phyloP scores from a whole-genome alignment of 2,797 vertebrate genomes.

The Argyrosomus regius region DNA sequence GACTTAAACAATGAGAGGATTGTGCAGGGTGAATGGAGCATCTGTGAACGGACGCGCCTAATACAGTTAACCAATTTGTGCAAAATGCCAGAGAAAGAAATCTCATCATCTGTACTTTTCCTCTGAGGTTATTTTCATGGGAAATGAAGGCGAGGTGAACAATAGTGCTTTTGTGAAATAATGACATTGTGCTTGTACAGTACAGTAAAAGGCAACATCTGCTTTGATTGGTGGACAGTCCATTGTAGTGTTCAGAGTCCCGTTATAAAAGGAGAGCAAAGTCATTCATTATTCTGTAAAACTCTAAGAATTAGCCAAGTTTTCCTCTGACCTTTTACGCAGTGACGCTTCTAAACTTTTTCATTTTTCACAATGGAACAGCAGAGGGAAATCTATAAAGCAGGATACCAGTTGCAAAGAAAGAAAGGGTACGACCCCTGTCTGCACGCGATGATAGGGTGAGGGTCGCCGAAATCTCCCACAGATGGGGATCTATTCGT shows the following conservation, averaged over 20 bases:
- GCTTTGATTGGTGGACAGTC: neutral
- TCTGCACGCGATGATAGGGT: neutral
- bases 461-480: slow-evolving; percentile 2
- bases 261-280: neutral
- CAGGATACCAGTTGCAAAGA: neutral
- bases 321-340: neutral
- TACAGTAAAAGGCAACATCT: neutral
- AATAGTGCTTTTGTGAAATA: slow-evolving; percentile 12
- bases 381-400: neutral
- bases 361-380: neutral
- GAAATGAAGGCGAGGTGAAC: neutral
- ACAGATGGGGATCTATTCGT: slow-evolving; percentile 2
- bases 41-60: slow-evolving; percentile 24
- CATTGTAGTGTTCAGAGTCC: neutral
- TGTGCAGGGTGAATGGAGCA: slow-evolving; percentile 37
- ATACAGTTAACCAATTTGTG: slow-evolving; percentile 42
- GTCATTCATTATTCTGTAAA: slow-evolving; percentile 6
- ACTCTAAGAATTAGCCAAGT: neutral
- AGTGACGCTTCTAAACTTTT: neutral
- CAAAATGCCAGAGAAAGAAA: slow-evolving; percentile 25
- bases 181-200: neutral
- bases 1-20: slow-evolving; percentile 26
- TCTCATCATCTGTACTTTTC: slow-evolving; percentile 18
- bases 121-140: slow-evolving; percentile 2
- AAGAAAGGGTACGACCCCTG: neutral